Base-by-base conservation (phyloP, 2,113 vertebrate species). In the Gallinago undulata region DNA sequence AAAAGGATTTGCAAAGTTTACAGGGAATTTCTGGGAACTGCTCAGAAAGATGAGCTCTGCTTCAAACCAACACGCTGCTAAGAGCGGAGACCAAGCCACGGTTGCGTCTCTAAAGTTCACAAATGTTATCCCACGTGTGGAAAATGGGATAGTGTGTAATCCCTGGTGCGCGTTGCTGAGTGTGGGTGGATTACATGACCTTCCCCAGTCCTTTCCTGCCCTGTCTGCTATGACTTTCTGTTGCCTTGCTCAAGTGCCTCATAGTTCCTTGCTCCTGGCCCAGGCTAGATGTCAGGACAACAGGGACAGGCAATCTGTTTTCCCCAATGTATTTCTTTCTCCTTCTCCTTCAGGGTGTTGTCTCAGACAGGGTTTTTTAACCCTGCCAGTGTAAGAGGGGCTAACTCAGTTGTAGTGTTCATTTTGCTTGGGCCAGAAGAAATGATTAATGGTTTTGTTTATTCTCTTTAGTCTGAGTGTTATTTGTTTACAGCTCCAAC, bases 161-260 rank as follows among this genome's bases (percentile, higher is more conserved):
- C 82, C 11, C 0, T 19, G 30, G 16, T 12, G 23, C 24, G 7
- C 2, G 5, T 0, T 41, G 53, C 4, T 64, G 76, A 27, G 19
- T 13, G 68, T 1, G 5, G 67, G 23, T 53, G 68, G 45, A 19
- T 75, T 27, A 15, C 27, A 13, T 3, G 9, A 51, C 73, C 35
- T 68, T 62, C 27, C 35, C 13, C 35, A 19, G 47, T 6, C 60
- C n/a, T 37, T 55, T 41, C 68, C 63, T 95, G 39, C 33, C 35
- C 33, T 68, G 1, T 48, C 84, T 89, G 60, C 72, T 70, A 33
- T 69, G 41, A 27, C 16, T 3, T 87, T 18, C 35, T 45, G 6
- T 21, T 18, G 35, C n/a, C 13, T 25, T 50, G 39, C 33, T 22
- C 45, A 16, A 10, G 16, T 25, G 55, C 56, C 68, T n/a, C 0